Evolutionary conservation across 2,888 invertebrate genomes (phyloP), one percentile per base, ranked within the genome.

Genomic region (Priocnemis perturbator): DNA sequence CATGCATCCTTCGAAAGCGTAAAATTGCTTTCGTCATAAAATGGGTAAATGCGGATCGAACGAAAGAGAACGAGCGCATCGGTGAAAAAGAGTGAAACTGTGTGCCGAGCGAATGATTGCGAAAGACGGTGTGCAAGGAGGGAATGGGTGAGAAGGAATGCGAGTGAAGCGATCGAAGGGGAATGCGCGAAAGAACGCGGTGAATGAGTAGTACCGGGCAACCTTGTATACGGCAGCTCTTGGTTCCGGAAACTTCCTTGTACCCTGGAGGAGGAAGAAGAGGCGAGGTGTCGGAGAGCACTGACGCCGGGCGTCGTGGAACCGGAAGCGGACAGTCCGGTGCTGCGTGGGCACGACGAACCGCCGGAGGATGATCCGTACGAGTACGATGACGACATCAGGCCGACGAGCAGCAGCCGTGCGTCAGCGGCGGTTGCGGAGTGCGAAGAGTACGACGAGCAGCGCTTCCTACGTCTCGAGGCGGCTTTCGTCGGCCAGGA

Each of bases 351-450:
- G 66, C 65, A 62, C n/a, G 82, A 82, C 64, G 85, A 82, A 57
- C 74, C 71, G 26, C 79, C 81, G 62, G 86, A 88, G 53, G 89
- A 90, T 73, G 90, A 90, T 80, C 89, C 89, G 9, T 90, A 90
- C 81, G 90, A 89, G 73, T 90, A 90, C 76, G 90, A 90, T 82
- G 90, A 90, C 52, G 90, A 90, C 69, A 87, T 89, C 67, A 85
- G 87, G 21, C 76, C 80, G 26, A 65, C 78, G 64, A 63, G 69
- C 64, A 63, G 69, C 64, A 76, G 37, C 37, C 1, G 37, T 2
- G 20, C 59, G 7, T 59, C 59, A 62, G 2, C 45, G 14, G 5
- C 57, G 3, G 20, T 17, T 2, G 2, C 56, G 19, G 57, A 57
- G 3, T 30, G 56, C n/a, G 50, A 57, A 57, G 71, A 74, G 19